Conservation (phyloP, 2,113 vertebrate genomes). For the Panurus biarmicus region DNA sequence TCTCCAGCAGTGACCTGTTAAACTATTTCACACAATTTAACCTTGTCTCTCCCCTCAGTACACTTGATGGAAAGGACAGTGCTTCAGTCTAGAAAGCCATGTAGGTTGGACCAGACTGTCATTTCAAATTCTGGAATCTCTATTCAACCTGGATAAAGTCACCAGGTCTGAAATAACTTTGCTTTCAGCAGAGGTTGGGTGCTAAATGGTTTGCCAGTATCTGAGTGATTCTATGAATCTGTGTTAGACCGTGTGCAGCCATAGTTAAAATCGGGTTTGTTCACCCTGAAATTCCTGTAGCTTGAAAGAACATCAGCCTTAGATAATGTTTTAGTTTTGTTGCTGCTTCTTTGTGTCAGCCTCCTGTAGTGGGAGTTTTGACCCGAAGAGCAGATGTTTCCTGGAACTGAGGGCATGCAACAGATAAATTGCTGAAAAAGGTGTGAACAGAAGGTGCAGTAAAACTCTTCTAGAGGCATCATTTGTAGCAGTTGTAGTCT, state of each 20-base stretch:
- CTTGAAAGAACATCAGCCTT: neutral
- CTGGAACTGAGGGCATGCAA: neutral
- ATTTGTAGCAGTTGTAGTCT: neutral
- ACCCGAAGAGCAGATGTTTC: neutral
- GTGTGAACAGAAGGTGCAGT: neutral
- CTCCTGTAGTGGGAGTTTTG: neutral
- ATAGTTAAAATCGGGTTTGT: neutral
- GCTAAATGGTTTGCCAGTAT: neutral
- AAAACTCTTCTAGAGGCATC: neutral
- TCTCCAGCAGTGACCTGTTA: neutral
- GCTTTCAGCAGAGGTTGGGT: neutral
- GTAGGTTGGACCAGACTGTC: neutral
- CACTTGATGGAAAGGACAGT: neutral
- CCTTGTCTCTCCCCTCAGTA: neutral
- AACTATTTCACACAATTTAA: neutral
- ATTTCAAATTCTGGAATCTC: neutral
- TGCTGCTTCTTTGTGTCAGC: neutral
- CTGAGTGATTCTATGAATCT: neutral
- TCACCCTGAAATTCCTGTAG: neutral
- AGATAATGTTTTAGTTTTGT: neutral
- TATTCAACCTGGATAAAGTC: neutral
- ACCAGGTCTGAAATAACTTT: neutral
- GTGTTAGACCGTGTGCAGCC: neutral
- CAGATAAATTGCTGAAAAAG: neutral
- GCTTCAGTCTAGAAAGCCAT: neutral